phyloP scores from a whole-genome alignment of 2,888 invertebrate species.

The Drosophila leonis region DNA sequence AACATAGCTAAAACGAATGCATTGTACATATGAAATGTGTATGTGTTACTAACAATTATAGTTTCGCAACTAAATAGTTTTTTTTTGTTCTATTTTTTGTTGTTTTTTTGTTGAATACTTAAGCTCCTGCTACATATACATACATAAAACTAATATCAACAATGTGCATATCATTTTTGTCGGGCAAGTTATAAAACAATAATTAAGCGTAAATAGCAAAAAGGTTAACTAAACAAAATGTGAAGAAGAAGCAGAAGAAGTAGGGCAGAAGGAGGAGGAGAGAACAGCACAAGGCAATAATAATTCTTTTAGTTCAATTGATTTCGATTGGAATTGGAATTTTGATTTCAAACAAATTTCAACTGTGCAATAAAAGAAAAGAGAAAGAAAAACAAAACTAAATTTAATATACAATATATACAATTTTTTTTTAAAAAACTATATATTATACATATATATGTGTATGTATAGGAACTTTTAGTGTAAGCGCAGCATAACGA shows the following conservation, averaged over 20 bases:
- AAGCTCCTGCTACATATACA: slow-evolving; percentile 19
- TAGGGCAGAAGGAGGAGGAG: not conserved
- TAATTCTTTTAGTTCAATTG: slow-evolving; percentile 72
- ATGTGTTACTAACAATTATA: slow-evolving; percentile 37
- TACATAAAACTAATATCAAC: slow-evolving; percentile 62
- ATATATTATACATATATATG: slow-evolving; percentile 20
- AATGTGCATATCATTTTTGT: slow-evolving; percentile 76
- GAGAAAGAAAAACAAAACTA: slow-evolving; percentile 20
- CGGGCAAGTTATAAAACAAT: slow-evolving; percentile 60
- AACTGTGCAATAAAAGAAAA: slow-evolving; percentile 64
- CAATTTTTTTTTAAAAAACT: slow-evolving; percentile 3
- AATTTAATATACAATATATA: slow-evolving; percentile 37
- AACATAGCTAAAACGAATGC: slow-evolving; percentile 43
- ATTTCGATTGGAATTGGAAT: slow-evolving; percentile 39
- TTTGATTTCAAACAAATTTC: slow-evolving; percentile 42
- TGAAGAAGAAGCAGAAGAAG: slow-evolving; percentile 5
- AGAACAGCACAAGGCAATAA: slow-evolving; percentile 65
- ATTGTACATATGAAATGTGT: slow-evolving; percentile 61
- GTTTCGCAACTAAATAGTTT: slow-evolving; percentile 4
- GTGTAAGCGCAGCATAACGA: slow-evolving; percentile 41
- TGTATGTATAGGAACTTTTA: slow-evolving; percentile 35
- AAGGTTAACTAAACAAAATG: slow-evolving; percentile 35
- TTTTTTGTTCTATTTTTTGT: slow-evolving; percentile 1
- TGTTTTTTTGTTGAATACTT: slow-evolving; percentile 8
- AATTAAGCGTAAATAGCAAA: slow-evolving; percentile 77